phyloP scores from a whole-genome alignment of 2,113 vertebrate species.

The Tragelaphus strepsiceros region DNA sequence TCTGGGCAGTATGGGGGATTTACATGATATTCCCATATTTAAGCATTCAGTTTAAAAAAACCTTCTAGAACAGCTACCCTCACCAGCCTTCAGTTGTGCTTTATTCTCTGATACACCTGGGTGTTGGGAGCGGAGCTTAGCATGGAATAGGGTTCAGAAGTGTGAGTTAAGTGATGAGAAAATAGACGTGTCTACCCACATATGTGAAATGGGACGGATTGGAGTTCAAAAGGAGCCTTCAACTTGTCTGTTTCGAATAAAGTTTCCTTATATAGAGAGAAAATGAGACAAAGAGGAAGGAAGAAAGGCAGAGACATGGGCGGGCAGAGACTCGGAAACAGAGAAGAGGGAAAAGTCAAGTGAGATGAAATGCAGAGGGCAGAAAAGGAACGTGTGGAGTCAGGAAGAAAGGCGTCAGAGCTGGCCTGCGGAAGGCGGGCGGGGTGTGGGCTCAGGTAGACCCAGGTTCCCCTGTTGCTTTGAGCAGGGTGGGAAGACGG shows the following conservation, averaged over 20 bases:
- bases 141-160: neutral
- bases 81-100: neutral
- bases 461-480: fast-evolving
- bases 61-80: neutral
- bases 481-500: fast-evolving
- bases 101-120: neutral
- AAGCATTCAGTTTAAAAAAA: neutral
- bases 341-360: neutral
- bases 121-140: neutral
- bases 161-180: neutral
- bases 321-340: neutral
- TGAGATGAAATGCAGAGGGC: fast-evolving
- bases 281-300: neutral
- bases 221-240: neutral
- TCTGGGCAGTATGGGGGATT: neutral
- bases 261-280: neutral
- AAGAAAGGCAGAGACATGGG: neutral
- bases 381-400: neutral
- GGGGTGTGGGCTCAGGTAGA: neutral
- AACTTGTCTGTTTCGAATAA: neutral
- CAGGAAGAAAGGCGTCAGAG: fast-evolving
- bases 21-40: neutral
- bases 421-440: neutral
- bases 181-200: neutral
- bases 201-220: too few species aligned